Evolutionary conservation across 2,797 vertebrate genomes (phyloP).

Genomic region (Megaceryle alcyon): DNA sequence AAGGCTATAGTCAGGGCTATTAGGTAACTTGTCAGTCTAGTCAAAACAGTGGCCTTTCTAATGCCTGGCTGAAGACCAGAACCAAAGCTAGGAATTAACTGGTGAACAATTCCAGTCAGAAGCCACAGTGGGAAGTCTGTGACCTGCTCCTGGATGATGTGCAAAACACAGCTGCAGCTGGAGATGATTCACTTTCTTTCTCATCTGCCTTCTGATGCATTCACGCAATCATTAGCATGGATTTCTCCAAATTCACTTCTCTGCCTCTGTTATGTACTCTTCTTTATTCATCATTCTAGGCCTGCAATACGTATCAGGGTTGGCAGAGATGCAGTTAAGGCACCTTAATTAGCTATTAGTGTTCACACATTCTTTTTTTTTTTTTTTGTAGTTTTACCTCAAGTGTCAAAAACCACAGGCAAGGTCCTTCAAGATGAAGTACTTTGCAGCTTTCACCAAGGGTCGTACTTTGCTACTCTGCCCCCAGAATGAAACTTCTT

Average conservation of each 20-base stretch:
- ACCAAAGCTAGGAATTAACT: not conserved
- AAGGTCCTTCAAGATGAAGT: not conserved
- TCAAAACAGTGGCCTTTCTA: not conserved
- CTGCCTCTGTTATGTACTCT: not conserved
- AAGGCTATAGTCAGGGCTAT: not conserved
- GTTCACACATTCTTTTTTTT: not conserved
- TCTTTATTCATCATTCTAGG: not conserved
- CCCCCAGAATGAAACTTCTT: not conserved
- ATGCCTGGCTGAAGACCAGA: not conserved
- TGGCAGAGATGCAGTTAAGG: not conserved
- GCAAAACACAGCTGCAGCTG: not conserved
- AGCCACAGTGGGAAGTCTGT: not conserved
- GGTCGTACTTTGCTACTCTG: not conserved
- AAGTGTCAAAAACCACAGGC: conserved; percentile 2
- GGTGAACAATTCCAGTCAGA: not conserved
- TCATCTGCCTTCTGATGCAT: not conserved
- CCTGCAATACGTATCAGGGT: not conserved
- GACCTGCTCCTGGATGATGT: not conserved
- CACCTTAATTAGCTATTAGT: conserved; percentile 44
- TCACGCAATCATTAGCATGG: not conserved
- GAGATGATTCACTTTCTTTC: not conserved
- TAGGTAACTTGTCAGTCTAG: not conserved
- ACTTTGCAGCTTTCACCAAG: not conserved
- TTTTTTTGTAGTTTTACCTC: not conserved
- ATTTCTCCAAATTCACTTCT: not conserved